Evolutionary conservation across 2,797 vertebrate genomes (phyloP), one percentile per base, ranked within the genome.

Genomic region (Enteromius trimaculatus): DNA sequence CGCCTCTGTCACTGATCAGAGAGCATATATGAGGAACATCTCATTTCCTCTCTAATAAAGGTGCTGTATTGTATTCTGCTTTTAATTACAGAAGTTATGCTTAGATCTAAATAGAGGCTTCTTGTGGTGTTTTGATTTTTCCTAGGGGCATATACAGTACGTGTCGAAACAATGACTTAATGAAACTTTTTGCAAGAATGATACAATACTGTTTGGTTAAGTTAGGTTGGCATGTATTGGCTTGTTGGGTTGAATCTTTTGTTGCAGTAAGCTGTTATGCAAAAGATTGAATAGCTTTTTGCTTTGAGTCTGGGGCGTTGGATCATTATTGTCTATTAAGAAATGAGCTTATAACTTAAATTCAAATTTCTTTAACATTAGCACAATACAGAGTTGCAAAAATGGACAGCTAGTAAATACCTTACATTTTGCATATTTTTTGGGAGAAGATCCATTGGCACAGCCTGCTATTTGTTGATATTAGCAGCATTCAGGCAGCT

Each of bases 121-220:
- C 60, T n/a, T 55, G 8, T 19, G 29, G 65, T 65, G 65, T 64
- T 77, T 49, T 42, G 31, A 71, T 68, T 78, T 64, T 23, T 65
- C 72, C 53, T 17, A 31, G n/a, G 23, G 19, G 65, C 74, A 53
- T 44, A 55, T 19, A 29, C 29, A 29, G 29, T 29, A 29, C 53
- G 4, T 77, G 74, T 81, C 44, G 44, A 85, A 81, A 81, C 72
- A 42, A 17, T 42, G 23, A 19, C 68, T 47, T 51, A 78, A 65
- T 60, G 64, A 13, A 71, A 81, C 66, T 65, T 47, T 17, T 23
- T 39, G 17, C 60, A 26, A 5, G 65, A 26, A 26, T 72, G 66
- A 69, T 55, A 71, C 13, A 19, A 58, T 44, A 49, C 58, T n/a
- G 23, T 60, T 77, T 31, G 53, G 64, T 72, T 31, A 71, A 9